phyloP scores from a whole-genome alignment of 2,888 invertebrate genomes.

The Proisotoma minuta region DNA sequence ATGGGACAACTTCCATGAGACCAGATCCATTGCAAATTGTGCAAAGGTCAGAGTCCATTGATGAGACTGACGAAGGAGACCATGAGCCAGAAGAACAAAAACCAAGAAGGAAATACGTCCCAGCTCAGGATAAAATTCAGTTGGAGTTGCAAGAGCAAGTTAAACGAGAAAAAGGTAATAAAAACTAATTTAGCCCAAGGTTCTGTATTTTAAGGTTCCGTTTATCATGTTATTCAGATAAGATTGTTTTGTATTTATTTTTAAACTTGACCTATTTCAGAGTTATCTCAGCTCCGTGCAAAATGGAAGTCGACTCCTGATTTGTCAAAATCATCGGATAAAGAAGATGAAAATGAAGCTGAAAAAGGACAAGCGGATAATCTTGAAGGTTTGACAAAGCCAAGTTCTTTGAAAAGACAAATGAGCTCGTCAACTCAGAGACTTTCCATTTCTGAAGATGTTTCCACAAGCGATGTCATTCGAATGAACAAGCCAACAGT shows the following conservation, averaged over 20 bases:
- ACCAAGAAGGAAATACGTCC: constrained; percentile 36
- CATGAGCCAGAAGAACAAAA: constrained; percentile 28
- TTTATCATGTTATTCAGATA: neutral
- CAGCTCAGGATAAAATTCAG: constrained; percentile 41
- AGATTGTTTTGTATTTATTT: neutral
- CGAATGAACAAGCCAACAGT: constrained; percentile 15
- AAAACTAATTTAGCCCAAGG: neutral
- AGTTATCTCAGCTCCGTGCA: constrained; percentile 34
- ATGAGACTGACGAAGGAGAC: constrained; percentile 18
- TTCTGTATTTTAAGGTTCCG: neutral
- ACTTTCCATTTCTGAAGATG: constrained; percentile 12
- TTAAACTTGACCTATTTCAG: too few relatives aligned
- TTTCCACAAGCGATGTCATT: constrained; percentile 2
- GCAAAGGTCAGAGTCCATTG: constrained; percentile 14
- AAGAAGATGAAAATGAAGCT: constrained; percentile 20
- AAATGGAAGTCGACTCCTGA: constrained; percentile 44
- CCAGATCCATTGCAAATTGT: constrained; percentile 28
- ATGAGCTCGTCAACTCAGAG: constrained; percentile 15
- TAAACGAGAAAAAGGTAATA: constrained; percentile 41
- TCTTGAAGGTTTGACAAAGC: constrained; percentile 4
- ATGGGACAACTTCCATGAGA: neutral
- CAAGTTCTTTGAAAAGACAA: constrained; percentile 11
- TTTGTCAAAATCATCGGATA: constrained; percentile 19
- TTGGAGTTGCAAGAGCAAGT: constrained; percentile 34
- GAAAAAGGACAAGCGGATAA: neutral